Evolutionary conservation across 2,888 invertebrate genomes (phyloP).

Genomic region (Phortica okadai): DNA sequence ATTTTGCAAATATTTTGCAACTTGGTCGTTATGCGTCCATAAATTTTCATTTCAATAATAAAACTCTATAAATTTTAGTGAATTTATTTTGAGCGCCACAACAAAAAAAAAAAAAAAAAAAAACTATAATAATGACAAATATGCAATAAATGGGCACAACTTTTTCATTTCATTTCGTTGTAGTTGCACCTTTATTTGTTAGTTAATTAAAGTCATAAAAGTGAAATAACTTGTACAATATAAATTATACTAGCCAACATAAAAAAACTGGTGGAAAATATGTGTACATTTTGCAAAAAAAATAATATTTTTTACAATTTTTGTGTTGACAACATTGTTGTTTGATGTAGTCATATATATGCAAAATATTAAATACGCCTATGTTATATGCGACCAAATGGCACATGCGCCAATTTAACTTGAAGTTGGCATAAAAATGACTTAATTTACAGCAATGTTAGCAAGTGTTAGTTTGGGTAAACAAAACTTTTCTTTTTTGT

Average conservation of each 20-base stretch:
- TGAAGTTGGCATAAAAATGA: too few relatives aligned
- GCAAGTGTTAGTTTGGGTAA: too few relatives aligned
- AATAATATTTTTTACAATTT: too few relatives aligned
- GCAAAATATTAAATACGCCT: too few relatives aligned
- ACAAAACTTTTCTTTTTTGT: too few relatives aligned
- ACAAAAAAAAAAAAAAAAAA: not conserved
- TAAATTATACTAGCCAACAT: not conserved
- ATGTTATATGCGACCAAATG: too few relatives aligned
- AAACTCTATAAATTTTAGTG: conserved; percentile 29
- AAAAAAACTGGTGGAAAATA: not conserved
- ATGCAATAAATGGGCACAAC: conserved; percentile 13
- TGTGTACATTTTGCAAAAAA: too few relatives aligned
- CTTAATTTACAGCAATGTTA: too few relatives aligned
- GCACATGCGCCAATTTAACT: too few relatives aligned
- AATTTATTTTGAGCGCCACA: conserved; percentile 9
- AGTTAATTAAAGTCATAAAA: conserved; percentile 20
- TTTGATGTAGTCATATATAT: too few relatives aligned
- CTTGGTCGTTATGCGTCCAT: conserved; percentile 43
- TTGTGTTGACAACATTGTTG: too few relatives aligned
- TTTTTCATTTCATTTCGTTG: not conserved
- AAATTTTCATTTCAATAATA: conserved; percentile 51
- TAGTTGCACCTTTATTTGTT: conserved; percentile 18
- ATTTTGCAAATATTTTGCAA: conserved; percentile 17
- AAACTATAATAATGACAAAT: conserved; percentile 14
- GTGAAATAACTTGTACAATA: not conserved